Percentiles rank a stretch among this genome's conserved stretches.
These are phyloP conservation scores for Semotilus atromaculatus DNA, from an alignment of 2,797 vertebrate genomes.

Conservation along the genomic window DNA sequence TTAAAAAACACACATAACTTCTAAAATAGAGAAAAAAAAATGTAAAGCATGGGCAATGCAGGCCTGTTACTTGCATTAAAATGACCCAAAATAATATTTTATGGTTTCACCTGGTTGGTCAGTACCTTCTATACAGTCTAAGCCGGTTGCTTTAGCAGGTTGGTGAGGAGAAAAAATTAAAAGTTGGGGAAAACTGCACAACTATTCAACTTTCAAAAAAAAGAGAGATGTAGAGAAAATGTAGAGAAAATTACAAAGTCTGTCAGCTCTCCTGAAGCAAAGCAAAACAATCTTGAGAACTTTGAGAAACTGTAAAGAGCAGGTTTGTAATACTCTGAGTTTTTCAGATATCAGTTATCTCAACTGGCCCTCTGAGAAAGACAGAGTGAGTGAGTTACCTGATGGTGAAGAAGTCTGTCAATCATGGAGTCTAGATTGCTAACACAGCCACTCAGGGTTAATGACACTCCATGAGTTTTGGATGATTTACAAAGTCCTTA, in stretches of 20 bases:
- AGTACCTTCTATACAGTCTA: not conserved
- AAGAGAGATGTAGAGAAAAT: not conserved
- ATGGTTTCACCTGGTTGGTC: not conserved
- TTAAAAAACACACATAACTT: not conserved
- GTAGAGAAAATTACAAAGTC: not conserved
- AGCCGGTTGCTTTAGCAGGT: not conserved
- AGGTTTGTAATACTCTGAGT: not conserved
- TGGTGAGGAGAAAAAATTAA: not conserved
- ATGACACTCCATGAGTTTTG: constrained; percentile 31
- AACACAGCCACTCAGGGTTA: constrained; percentile 44
- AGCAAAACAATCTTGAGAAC: not conserved
- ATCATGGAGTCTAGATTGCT: constrained; percentile 40
- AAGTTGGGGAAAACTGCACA: not conserved
- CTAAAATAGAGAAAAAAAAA: not conserved
- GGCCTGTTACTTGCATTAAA: not conserved
- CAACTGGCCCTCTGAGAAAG: constrained; percentile 36
- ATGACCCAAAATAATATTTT: not conserved
- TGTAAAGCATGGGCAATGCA: not conserved
- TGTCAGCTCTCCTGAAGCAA: not conserved
- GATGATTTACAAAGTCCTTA: constrained; percentile 47
- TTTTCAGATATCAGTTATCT: not conserved
- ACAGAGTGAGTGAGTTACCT: constrained; percentile 17
- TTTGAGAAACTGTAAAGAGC: constrained; percentile 36
- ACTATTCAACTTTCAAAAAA: not conserved
- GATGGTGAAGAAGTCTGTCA: constrained; percentile 43